Percentiles rank a stretch among this genome's conserved stretches.
phyloP scores from a whole-genome alignment of 2,797 vertebrate genomes.

The Acrossocheilus fasciatus region DNA sequence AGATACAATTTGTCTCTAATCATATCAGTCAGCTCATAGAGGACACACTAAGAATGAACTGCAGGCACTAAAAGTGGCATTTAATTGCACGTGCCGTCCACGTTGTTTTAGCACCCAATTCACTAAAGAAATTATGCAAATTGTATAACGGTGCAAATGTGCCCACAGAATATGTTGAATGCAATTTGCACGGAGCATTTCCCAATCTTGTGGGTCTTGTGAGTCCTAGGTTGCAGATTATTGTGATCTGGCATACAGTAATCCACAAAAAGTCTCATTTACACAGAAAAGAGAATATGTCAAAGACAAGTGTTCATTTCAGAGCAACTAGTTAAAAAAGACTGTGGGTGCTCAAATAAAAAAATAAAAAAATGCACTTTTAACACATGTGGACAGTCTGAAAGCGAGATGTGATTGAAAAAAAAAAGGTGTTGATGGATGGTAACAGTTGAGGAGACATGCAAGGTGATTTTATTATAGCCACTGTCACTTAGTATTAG shows the following conservation, averaged over 20 bases:
- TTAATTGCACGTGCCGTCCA: conserved; percentile 14
- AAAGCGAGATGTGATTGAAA: conserved; percentile 3
- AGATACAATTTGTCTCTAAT: conserved; percentile 25
- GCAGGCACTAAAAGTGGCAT: neutral
- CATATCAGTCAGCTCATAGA: conserved; percentile 19
- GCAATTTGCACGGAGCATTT: conserved; percentile 23
- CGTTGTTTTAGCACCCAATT: conserved; percentile 8
- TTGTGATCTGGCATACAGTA: conserved; percentile 1
- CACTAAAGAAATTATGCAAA: conserved; percentile 36
- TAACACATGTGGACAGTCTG: neutral
- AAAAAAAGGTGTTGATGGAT: neutral
- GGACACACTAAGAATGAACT: neutral
- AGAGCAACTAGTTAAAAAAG: neutral
- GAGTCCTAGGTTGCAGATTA: conserved; percentile 4
- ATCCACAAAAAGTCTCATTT: neutral
- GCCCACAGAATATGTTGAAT: neutral
- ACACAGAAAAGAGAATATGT: neutral
- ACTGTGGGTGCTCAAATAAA: neutral
- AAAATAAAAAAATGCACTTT: neutral
- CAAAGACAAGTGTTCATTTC: neutral
- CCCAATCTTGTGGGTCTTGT: conserved; percentile 22
- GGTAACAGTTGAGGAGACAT: conserved; percentile 23
- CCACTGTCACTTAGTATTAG: conserved; percentile 4
- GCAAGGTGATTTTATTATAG: conserved; percentile 17
- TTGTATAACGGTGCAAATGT: conserved; percentile 1